Evolutionary conservation across 2,888 invertebrate genomes (phyloP), one percentile per base, ranked within the genome.

Genomic region (Augochlorella aurata): DNA sequence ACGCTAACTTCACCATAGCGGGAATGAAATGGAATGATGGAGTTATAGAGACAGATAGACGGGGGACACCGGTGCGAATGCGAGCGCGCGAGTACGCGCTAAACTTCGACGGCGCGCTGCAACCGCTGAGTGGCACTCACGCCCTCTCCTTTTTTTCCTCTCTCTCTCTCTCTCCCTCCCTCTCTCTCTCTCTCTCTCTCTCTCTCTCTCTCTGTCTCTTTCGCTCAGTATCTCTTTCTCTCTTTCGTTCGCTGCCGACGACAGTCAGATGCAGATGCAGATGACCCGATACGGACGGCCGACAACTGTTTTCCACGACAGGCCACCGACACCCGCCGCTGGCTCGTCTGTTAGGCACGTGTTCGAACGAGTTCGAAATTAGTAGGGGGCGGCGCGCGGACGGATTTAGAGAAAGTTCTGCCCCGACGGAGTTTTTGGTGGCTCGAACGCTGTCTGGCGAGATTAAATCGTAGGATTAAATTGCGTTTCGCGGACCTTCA

Each of bases 1-100:
- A 81, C 83, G 87, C 88, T 87, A 90, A 89, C 88, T 89, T 90
- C 68, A 54, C 21, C 68, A 18, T 44, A 50, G 54, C 38, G 24
- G n/a, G 52, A 79, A 58, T 47, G 61, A 74, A 74, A 63, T 49
- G 69, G 79, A 70, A 49, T 21, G 21, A 67, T 29, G n/a, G 47
- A 47, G 74, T 29, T 21, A 63, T 16, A 47, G 49, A n/a, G 49
- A 47, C 29, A 44, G 63, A 65, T 61, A 61, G 61, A 44, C 63
- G 21, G 67, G n/a, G 66, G 14, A 69, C 54, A 66, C 61, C 75
- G 83, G 29, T 29, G 29, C 61, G 24, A 29, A 29, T 29, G 61
- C 65, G 80, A 85, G 80, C 82, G 54, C 21, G 54, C 54, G 58
- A 24, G 5, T 58, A 58, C 58, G 24, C 58, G 58, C 58, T 58